Conservation (phyloP, 2,113 vertebrate genomes). For the Perognathus longimembris region DNA sequence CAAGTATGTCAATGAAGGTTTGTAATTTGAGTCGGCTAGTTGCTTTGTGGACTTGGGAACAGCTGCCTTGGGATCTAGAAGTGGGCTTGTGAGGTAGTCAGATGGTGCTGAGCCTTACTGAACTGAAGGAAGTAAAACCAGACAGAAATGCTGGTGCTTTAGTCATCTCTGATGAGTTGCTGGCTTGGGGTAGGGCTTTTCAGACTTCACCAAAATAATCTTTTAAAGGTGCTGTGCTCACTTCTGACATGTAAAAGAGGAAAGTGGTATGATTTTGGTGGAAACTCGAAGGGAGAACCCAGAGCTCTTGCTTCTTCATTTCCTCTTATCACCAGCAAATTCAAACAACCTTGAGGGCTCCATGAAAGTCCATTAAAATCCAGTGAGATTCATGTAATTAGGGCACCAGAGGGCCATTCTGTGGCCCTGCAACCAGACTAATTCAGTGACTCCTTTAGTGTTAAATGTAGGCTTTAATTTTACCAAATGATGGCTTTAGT, state of each 20-base stretch:
- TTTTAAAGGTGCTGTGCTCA: background rate
- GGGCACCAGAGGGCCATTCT: background rate
- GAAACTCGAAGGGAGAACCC: background rate
- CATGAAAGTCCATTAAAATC: slow-evolving; percentile 24
- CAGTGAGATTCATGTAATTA: background rate
- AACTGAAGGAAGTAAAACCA: slow-evolving; percentile 17
- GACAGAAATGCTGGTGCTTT: background rate
- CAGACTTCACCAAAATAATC: slow-evolving; percentile 12
- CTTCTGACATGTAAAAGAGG: background rate
- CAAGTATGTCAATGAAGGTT: background rate
- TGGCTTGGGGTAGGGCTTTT: background rate
- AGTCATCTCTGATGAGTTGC: background rate
- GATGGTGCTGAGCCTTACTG: background rate
- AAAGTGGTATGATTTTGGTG: background rate
- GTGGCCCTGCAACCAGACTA: background rate
- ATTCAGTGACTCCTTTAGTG: background rate
- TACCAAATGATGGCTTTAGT: background rate
- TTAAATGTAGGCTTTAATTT: background rate
- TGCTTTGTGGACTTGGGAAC: slow-evolving; percentile 28
- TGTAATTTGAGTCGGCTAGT: slow-evolving; percentile 57
- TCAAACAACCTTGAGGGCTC: background rate
- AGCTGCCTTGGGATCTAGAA: slow-evolving; percentile 12
- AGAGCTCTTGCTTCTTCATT: background rate
- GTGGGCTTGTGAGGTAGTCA: background rate
- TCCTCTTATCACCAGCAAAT: background rate